phyloP scores from a whole-genome alignment of 2,888 invertebrate species.

The Pecten maximus region DNA sequence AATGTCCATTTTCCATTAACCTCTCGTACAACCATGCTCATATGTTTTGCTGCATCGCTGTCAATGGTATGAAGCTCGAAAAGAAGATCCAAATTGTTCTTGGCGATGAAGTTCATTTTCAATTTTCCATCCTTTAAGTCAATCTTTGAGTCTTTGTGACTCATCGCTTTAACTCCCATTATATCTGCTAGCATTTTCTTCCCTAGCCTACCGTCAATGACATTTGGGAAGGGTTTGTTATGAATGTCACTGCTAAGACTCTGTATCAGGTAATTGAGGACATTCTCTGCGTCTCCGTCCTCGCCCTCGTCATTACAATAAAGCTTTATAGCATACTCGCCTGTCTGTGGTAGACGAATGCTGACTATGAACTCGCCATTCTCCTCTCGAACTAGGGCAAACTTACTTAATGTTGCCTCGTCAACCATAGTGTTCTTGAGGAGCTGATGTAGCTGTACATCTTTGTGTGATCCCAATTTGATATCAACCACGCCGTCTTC shows the following conservation, averaged over 20 bases:
- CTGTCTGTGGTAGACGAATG: conserved; percentile 76
- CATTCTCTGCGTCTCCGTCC: conserved; percentile 77
- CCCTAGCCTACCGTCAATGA: conserved; percentile 74
- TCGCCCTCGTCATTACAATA: conserved; percentile 75
- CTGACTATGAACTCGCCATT: conserved; percentile 75
- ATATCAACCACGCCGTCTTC: conserved; percentile 78
- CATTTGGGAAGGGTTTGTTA: conserved; percentile 75
- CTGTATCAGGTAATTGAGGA: conserved; percentile 79
- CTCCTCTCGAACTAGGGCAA: conserved; percentile 73
- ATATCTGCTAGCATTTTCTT: conserved; percentile 65
- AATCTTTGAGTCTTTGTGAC: conserved; percentile 66
- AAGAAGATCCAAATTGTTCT: conserved; percentile 73
- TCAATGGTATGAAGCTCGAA: conserved; percentile 76
- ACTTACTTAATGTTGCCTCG: conserved; percentile 75
- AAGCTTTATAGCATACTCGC: conserved; percentile 78
- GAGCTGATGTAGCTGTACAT: conserved; percentile 73
- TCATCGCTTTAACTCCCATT: conserved; percentile 72
- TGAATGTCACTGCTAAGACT: conserved; percentile 66
- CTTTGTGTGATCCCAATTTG: conserved; percentile 71
- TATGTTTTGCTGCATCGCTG: conserved; percentile 66
- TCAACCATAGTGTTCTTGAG: conserved; percentile 76
- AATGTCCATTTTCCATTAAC: conserved; percentile 73
- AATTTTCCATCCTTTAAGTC: conserved; percentile 69
- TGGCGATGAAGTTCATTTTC: conserved; percentile 70
- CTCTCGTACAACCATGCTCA: conserved; percentile 65